Base-by-base conservation (phyloP, 2,888 invertebrate species). In the Hypolimnas misippus region DNA sequence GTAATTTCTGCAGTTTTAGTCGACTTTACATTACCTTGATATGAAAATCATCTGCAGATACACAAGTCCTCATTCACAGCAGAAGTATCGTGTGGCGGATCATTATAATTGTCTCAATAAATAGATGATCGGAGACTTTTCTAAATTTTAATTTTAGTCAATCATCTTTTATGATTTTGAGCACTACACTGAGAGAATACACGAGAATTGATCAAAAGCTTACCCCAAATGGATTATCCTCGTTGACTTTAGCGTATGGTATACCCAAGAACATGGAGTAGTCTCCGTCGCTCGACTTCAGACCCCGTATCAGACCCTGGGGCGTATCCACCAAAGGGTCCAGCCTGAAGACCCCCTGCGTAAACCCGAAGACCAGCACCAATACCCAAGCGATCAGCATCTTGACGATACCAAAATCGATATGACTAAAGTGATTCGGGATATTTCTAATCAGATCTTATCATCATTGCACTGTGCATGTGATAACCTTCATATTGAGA, bases 171-270 rank as follows among this genome's bases (percentile, higher is more conserved):
- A n/a, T n/a, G n/a, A n/a, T n/a, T n/a, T n/a, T n/a, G n/a, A n/a
- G n/a, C n/a, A 71, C 65, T 10, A 80, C 80, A 62, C 79, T 79
- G 65, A 77, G 76, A 76, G 25, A 42, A 81, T 80, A 0, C 70
- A 73, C 54, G 73, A 71, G 54, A 25, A 25, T 72, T 65, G 21
- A 76, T 79, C 4, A 35, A 35, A 35, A 35, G 77, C 84, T 78
- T 67, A 88, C 88, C 67, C 84, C 86, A 73, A 89, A 89, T 33
- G 86, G 83, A 59, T 86, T 82, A 0, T 65, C 62, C 25, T 77
- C 71, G 49, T 86, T 70, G 0, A 89, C 84, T 51, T 65, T 73
- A 8, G 83, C 87, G 65, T 82, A 89, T 0, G 89, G 87, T 44
- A 89, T 77, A 6, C 89, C 87, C 63, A 86, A 78, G 56, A 81